Evolutionary conservation across 2,888 invertebrate species (phyloP).

Genomic region (Agonopterix heracliana): DNA sequence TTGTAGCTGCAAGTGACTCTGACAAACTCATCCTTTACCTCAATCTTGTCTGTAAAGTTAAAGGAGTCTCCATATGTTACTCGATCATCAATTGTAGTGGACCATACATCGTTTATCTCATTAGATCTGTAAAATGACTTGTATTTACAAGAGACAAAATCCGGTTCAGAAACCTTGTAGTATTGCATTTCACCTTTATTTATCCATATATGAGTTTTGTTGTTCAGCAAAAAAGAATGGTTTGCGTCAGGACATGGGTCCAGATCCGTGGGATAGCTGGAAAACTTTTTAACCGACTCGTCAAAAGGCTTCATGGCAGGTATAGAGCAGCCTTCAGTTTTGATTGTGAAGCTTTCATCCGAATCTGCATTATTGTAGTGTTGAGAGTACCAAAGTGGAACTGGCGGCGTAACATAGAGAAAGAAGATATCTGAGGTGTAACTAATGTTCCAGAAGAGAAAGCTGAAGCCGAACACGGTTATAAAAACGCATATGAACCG

Average conservation of each 20-base stretch:
- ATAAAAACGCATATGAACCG: no score
- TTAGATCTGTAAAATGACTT: constrained; percentile 62
- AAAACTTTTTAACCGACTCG: constrained; percentile 67
- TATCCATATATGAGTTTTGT: constrained; percentile 70
- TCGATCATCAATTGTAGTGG: constrained; percentile 44
- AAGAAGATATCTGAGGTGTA: no score
- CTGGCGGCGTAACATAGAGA: no score
- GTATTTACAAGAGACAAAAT: constrained; percentile 74
- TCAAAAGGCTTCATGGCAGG: constrained; percentile 71
- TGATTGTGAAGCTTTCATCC: constrained; percentile 41
- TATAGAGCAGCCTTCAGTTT: constrained; percentile 78
- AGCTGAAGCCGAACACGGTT: no score
- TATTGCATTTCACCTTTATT: constrained; percentile 47
- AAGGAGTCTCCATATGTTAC: constrained; percentile 57
- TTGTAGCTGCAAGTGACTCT: constrained; percentile 74
- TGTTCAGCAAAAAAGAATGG: constrained; percentile 62
- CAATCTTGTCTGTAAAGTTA: constrained; percentile 45
- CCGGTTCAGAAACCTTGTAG: constrained; percentile 79
- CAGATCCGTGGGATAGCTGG: constrained; percentile 67
- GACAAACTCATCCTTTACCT: constrained; percentile 77
- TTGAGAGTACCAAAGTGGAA: background rate
- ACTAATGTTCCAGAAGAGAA: no score
- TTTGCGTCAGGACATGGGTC: constrained; percentile 56
- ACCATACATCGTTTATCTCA: constrained; percentile 41
- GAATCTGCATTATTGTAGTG: background rate